Base-by-base conservation (phyloP, 2,888 invertebrate species). In the Congeria kusceri region DNA sequence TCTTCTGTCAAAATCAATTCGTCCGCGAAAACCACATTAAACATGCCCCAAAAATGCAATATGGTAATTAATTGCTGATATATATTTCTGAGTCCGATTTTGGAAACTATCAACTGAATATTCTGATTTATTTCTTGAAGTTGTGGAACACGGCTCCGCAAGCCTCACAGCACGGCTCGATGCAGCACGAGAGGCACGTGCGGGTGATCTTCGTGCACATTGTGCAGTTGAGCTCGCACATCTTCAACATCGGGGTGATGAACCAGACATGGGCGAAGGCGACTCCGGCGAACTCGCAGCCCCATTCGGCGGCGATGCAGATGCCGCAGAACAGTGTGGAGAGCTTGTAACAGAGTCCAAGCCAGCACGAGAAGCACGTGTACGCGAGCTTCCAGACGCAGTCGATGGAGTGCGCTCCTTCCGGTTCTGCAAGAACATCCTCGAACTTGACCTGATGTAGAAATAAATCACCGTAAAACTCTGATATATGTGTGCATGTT, bases 371-470 rank as follows among this genome's bases (percentile, higher is more conserved):
- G 93, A 96, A 96, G 91, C 96, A 86, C 28, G 69, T 81, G 87
- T 95, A 94, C 87, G 96, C 95, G 59, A 96, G 93, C 15, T 95
- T 94, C 96, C 96, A 96, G 62, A 96, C 95, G 92, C 96, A 96
- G 90, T 96, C 96, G 0, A 96, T 65, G 58, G 86, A 86, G 76
- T 86, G 83, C 15, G 72, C 77, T 18, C 87, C 84, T 25, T 89
- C 89, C 3, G 88, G 88, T 59, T 88, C 88, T 3, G 73, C 87
- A 18, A 89, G 61, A n/a, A 87, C 85, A 67, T 91, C 89, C 56
- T 89, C 89, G 49, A 89, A 89, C 2, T 67, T 49, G 11, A 86
- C 86, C 89, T 89, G 76, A 32, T 13, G 1, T 9, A 32, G 32
- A 32, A 32, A 32, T 11, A 4, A 32, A 7, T 4, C 32, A 32